Evolutionary conservation across 2,113 vertebrate genomes (phyloP).

Genomic region (Turnix velox): DNA sequence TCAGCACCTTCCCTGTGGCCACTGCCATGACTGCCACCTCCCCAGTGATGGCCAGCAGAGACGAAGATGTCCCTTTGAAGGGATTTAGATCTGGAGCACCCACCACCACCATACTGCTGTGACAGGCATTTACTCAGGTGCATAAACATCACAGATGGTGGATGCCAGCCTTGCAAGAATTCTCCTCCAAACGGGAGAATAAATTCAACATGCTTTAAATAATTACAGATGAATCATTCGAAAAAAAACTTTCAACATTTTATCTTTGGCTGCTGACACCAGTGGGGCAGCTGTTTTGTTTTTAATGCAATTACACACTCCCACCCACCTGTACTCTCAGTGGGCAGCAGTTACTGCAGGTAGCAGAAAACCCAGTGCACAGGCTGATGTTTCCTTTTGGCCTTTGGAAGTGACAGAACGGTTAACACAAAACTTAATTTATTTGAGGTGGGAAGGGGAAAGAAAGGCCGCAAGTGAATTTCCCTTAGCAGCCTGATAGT

Average conservation of each 20-base stretch:
- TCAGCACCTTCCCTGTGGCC: background rate
- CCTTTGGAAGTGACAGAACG: slow-evolving; percentile 1
- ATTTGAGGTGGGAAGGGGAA: background rate
- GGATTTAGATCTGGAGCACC: slow-evolving; percentile 48
- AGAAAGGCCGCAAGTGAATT: background rate
- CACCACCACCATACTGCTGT: slow-evolving; percentile 37
- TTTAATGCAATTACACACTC: background rate
- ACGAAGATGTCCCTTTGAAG: slow-evolving; percentile 44
- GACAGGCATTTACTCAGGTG: slow-evolving; percentile 46
- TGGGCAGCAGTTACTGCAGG: background rate
- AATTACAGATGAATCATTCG: slow-evolving; percentile 29
- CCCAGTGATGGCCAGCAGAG: background rate
- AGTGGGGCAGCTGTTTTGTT: background rate
- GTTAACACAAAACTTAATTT: slow-evolving; percentile 16
- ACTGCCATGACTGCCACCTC: background rate
- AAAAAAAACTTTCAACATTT: slow-evolving; percentile 1
- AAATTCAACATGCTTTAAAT: slow-evolving; percentile 45
- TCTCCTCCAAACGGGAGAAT: slow-evolving; percentile 25
- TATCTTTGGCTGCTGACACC: background rate
- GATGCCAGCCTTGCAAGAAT: background rate
- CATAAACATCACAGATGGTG: background rate
- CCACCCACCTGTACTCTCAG: background rate
- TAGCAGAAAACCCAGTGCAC: background rate
- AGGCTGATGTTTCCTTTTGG: background rate
- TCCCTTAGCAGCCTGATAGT: slow-evolving; percentile 1